Evolutionary conservation across 2,113 vertebrate species (phyloP).

Genomic region (Symphodus melops): DNA sequence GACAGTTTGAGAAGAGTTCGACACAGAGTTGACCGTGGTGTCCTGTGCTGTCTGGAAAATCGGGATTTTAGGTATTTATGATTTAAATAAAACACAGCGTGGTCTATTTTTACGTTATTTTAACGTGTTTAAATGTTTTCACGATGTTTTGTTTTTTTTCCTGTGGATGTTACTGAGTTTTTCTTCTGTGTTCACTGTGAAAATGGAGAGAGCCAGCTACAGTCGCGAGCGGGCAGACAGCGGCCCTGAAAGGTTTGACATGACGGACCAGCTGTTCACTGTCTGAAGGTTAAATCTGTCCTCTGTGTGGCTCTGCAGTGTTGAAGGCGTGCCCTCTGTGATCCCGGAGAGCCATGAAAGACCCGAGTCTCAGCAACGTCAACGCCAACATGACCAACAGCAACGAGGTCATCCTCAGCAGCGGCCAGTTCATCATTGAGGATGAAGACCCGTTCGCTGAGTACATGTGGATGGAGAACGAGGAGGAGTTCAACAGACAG

Average conservation of each 20-base stretch:
- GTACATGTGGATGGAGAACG: slow-evolving; percentile 98
- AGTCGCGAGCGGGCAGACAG: neutral
- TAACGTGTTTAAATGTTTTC: fast-evolving
- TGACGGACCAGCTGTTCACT: neutral
- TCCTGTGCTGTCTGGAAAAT: neutral
- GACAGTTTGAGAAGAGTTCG: slow-evolving; percentile 22
- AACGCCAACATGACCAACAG: slow-evolving; percentile 84
- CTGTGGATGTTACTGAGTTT: neutral
- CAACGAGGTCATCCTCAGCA: slow-evolving; percentile 87
- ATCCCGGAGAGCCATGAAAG: slow-evolving; percentile 84
- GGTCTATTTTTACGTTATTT: fast-evolving
- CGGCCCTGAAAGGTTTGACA: slow-evolving; percentile 3
- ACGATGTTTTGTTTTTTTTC: fast-evolving
- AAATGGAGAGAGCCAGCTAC: neutral
- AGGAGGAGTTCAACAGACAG: slow-evolving; percentile 95
- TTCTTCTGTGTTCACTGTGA: neutral
- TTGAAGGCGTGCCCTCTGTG: neutral
- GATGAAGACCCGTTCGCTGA: slow-evolving; percentile 94
- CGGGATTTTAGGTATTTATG: neutral
- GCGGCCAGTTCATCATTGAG: slow-evolving; percentile 86
- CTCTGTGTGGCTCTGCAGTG: neutral
- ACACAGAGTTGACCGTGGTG: neutral
- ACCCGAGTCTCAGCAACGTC: slow-evolving; percentile 87
- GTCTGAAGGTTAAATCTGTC: neutral
- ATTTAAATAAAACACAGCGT: fast-evolving